Conservation (phyloP, 1,140 invertebrate genomes). For the Sweltsa coloradensis region DNA sequence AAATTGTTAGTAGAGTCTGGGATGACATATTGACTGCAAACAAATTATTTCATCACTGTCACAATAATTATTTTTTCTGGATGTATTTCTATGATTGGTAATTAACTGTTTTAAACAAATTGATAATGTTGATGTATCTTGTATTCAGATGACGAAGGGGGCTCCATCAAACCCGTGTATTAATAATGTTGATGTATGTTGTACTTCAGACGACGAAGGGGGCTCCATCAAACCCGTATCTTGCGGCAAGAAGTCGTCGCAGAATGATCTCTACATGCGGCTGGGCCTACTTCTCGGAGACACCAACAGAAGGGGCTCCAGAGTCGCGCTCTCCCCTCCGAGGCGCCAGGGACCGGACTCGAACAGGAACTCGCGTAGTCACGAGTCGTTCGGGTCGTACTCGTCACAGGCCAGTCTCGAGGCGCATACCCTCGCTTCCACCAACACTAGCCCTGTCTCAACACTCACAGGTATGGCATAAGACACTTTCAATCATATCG, state of each 20-base stretch:
- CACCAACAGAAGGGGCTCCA: conserved; percentile 21
- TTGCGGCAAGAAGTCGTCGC: conserved; percentile 29
- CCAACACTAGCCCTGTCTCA: conserved; percentile 77
- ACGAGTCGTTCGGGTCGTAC: conserved; percentile 44
- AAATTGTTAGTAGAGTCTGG: no score
- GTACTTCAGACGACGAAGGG: conserved; percentile 59
- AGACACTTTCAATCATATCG: no score
- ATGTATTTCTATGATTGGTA: conserved; percentile 1
- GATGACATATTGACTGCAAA: no score
- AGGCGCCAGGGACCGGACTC: conserved; percentile 25
- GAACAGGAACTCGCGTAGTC: conserved; percentile 33
- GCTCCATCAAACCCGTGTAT: conserved; percentile 42
- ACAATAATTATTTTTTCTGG: conserved; percentile 14
- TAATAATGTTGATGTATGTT: conserved; percentile 17
- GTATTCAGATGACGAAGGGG: conserved; percentile 59
- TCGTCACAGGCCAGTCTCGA: conserved; percentile 65
- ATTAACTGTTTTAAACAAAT: conserved; percentile 1
- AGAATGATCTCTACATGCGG: conserved; percentile 74
- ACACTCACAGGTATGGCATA: conserved; percentile 69
- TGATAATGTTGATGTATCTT: conserved; percentile 17
- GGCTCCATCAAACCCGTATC: conserved; percentile 44
- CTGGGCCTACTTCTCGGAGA: conserved; percentile 71
- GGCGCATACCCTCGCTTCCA: conserved; percentile 51
- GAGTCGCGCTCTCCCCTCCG: conserved; percentile 16
- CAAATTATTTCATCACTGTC: no score